Evolutionary conservation across 2,797 vertebrate genomes (phyloP), one percentile per base, ranked within the genome.

Genomic region (Silurus aristotelis): DNA sequence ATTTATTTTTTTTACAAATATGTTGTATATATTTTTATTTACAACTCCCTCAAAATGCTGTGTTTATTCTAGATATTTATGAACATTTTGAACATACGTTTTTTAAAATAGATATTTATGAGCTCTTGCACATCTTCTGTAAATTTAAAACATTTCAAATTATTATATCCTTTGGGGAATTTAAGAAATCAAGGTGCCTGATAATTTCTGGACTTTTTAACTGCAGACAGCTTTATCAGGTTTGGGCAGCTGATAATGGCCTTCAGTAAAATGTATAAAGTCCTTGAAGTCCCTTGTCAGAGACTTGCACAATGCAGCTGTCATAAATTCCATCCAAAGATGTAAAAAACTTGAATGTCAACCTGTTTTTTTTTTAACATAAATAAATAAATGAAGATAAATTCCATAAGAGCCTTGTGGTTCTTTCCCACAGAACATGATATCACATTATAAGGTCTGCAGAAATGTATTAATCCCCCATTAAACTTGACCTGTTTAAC

Each of bases 371-470:
- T 61, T 60, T 77, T 76, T 12, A 9, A 8, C 10, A 38, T 27
- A 78, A 78, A 61, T 20, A 38, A 22, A 78, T 60, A n/a, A 13
- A 60, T 58, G 20, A 38, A 27, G 14, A 27, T 19, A 12, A 31
- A 56, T 0, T 31, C 8, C 17, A 58, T 31, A 61, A 43, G 12
- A 63, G 22, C 19, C 19, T 14, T 63, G 77, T 25, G 22, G 58
- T 79, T 20, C 20, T 79, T 38, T 80, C 77, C 38, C 27, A 64
- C 22, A 6, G 5, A 46, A 15, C 13, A 80, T 80, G 78, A 66
- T 61, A 80, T 80, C 22, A 80, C 78, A 80, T 80, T 80, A 80
- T 80, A 17, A 80, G 38, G 38, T 64, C 43, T 80, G 77, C 77
- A 48, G 77, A 48, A 64, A 80, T 48, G 14, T 48, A 66, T 64